Conservation (phyloP, 2,888 invertebrate genomes). For the Xylocampa areola region DNA sequence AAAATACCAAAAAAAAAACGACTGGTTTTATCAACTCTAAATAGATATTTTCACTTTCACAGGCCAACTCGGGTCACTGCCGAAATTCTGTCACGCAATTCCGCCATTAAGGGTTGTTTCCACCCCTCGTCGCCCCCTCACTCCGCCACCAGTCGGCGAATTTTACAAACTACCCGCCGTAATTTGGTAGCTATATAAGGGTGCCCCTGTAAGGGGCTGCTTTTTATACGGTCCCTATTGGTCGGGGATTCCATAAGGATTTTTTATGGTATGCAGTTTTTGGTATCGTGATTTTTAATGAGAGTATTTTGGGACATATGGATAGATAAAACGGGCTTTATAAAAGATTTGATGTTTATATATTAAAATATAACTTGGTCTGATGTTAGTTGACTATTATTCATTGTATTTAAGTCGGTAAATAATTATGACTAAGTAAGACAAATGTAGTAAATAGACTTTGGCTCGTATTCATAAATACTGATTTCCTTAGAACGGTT, state of each 20-base stretch:
- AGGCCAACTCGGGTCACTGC: conserved; percentile 86
- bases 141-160: conserved; percentile 76
- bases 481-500: too few species aligned
- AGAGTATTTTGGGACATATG: conserved; percentile 7
- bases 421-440: too few species aligned
- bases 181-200: conserved; percentile 79
- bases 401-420: too few species aligned
- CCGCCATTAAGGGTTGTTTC: conserved; percentile 88
- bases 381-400: too few species aligned
- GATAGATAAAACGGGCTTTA: too few species aligned
- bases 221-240: conserved; percentile 75
- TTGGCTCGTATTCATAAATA: too few species aligned
- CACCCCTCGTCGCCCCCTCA: conserved; percentile 58
- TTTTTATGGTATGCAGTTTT: conserved; percentile 77
- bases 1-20: too few species aligned
- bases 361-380: too few species aligned
- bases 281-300: conserved; percentile 68
- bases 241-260: conserved; percentile 68
- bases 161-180: conserved; percentile 87
- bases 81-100: conserved; percentile 90
- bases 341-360: too few species aligned
- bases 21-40: conserved; percentile 72
- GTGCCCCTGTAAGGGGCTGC: conserved; percentile 70
- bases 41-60: conserved; percentile 88
- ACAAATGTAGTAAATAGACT: too few species aligned